Percentiles rank a stretch among this genome's conserved stretches.
These are phyloP conservation scores for Lasioglossum oenotherae DNA, from an alignment of 2,888 invertebrate genomes.

Conservation along the genomic window DNA sequence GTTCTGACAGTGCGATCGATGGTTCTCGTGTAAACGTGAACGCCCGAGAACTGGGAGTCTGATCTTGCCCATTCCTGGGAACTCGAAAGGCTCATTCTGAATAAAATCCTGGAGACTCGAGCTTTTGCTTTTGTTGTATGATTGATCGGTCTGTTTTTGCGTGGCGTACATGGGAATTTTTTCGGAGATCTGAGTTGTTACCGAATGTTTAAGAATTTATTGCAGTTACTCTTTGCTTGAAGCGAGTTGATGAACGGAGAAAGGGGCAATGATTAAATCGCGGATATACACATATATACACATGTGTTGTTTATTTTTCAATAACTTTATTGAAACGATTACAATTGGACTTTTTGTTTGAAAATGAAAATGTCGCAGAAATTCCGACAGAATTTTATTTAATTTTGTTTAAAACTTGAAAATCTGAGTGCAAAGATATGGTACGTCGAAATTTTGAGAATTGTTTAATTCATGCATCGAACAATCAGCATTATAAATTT, in stretches of 20 bases:
- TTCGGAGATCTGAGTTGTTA: neutral
- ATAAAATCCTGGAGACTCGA: neutral
- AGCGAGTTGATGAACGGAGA: no score
- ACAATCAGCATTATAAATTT: neutral
- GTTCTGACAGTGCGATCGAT: neutral
- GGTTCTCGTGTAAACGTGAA: neutral
- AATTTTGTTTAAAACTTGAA: neutral
- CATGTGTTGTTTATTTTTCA: no score
- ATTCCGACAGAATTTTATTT: neutral
- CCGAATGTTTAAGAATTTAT: neutral
- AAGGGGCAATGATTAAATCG: no score
- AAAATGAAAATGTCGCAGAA: no score
- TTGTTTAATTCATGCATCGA: neutral
- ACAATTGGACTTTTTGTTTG: no score
- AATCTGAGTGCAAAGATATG: neutral
- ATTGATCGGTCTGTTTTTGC: neutral
- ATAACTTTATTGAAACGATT: no score
- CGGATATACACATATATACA: no score
- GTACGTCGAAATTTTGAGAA: no score
- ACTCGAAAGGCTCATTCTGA: neutral
- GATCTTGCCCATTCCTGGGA: neutral
- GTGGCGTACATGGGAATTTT: neutral
- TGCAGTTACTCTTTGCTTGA: neutral
- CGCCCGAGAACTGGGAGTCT: neutral
- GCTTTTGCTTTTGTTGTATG: neutral